phyloP scores from a whole-genome alignment of 2,797 vertebrate species.

The Betta splendens region DNA sequence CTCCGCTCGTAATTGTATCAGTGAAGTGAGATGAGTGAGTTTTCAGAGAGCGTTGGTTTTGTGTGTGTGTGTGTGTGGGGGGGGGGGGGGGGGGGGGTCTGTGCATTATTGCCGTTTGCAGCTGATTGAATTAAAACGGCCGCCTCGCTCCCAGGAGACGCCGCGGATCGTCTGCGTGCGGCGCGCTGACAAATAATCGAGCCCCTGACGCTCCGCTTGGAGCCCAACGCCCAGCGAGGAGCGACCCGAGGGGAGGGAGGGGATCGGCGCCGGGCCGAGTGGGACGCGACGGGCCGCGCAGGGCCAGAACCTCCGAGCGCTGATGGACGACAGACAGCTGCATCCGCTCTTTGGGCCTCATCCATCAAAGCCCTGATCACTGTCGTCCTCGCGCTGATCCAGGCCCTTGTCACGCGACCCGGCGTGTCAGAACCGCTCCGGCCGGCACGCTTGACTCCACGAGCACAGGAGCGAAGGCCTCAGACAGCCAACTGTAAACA shows the following conservation, averaged over 20 bases:
- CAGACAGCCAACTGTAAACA: constrained; percentile 52
- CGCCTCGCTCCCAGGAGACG: constrained; percentile 60
- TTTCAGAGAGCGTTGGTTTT: too few species aligned
- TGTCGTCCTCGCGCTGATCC: constrained; percentile 53
- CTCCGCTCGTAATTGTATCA: constrained; percentile 71
- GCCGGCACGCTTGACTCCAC: constrained; percentile 43
- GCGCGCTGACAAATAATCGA: constrained; percentile 53
- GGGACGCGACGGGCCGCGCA: constrained; percentile 58
- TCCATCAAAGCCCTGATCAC: constrained; percentile 65
- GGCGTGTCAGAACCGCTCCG: constrained; percentile 41
- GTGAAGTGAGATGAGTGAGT: constrained; percentile 67
- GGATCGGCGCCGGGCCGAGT: constrained; percentile 56
- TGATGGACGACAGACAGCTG: constrained; percentile 65
- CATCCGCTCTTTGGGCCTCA: constrained; percentile 57
- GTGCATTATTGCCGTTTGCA: constrained; percentile 59
- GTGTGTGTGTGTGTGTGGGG: too few species aligned
- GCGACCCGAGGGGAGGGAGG: constrained; percentile 42
- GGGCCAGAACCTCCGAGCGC: constrained; percentile 50
- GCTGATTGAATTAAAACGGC: constrained; percentile 75
- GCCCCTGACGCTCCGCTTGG: constrained; percentile 32
- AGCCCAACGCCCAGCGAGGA: constrained; percentile 24
- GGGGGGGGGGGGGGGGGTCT: too few species aligned
- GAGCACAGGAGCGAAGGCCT: constrained; percentile 34
- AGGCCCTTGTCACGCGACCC: constrained; percentile 23
- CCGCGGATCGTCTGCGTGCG: constrained; percentile 43